Evolutionary conservation across 2,888 invertebrate species (phyloP).

Genomic region (Drosophila ezoana): DNA sequence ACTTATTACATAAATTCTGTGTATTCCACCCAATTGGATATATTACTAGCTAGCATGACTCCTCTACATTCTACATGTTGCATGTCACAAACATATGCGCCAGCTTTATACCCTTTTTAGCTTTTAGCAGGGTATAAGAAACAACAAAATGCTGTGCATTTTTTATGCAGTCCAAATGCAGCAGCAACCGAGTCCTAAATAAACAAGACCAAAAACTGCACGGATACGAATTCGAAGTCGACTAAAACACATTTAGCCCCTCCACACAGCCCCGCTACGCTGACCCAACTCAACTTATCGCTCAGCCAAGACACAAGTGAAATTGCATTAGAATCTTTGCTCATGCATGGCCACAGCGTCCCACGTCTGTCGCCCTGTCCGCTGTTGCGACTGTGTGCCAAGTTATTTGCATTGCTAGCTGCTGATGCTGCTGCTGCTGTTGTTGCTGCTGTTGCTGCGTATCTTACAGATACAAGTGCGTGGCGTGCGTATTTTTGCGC

Average conservation of each 20-base stretch:
- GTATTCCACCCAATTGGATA: too few species aligned
- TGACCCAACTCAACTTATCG: conserved; percentile 24
- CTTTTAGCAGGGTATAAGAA: conserved; percentile 31
- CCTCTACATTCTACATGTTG: too few species aligned
- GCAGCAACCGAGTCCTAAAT: conserved; percentile 64
- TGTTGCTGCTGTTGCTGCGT: conserved; percentile 30
- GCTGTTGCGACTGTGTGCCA: conserved; percentile 64
- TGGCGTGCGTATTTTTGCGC: conserved; percentile 69
- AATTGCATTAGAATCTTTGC: conserved; percentile 76
- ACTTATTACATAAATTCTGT: too few species aligned
- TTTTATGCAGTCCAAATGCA: conserved; percentile 52
- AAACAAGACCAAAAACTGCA: conserved; percentile 68
- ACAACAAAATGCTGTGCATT: conserved; percentile 44
- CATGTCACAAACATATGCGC: too few species aligned
- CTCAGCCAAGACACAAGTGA: conserved; percentile 41
- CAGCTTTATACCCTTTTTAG: not conserved
- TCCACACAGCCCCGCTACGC: conserved; percentile 6
- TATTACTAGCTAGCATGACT: too few species aligned
- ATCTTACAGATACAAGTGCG: conserved; percentile 61
- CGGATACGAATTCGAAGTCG: conserved; percentile 41
- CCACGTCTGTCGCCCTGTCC: conserved; percentile 14
- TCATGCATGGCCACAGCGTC: conserved; percentile 68
- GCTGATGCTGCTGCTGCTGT: conserved; percentile 15
- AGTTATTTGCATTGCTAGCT: conserved; percentile 73
- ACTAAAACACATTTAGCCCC: conserved; percentile 7